phyloP scores from a whole-genome alignment of 2,797 vertebrate genomes.

The Gymnoscopelus microlampas region DNA sequence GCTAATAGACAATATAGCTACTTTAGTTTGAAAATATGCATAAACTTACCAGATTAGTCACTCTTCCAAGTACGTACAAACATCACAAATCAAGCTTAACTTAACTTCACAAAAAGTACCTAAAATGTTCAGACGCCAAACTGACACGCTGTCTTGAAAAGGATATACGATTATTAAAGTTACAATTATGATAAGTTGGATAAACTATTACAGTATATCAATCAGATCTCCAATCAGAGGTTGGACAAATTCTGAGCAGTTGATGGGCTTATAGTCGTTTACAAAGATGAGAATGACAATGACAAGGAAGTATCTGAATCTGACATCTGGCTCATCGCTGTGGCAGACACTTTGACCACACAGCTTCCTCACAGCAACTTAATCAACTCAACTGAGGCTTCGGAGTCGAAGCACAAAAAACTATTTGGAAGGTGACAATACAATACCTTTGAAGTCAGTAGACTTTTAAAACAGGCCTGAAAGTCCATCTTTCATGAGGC shows the following conservation, averaged over 20 bases:
- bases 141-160: neutral
- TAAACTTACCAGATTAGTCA: conserved; percentile 22
- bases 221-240: conserved; percentile 34
- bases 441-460: too few relatives aligned
- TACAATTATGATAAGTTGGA: neutral
- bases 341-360: conserved; percentile 51
- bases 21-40: conserved; percentile 4
- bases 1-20: neutral
- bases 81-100: conserved; percentile 14
- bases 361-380: conserved; percentile 64
- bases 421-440: neutral
- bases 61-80: conserved; percentile 11
- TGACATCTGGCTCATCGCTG: conserved; percentile 41
- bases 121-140: neutral
- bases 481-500: too few relatives aligned
- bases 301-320: conserved; percentile 68
- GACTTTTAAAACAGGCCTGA: too few relatives aligned
- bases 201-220: neutral
- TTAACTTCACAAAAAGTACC: neutral
- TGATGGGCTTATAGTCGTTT: conserved; percentile 13
- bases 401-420: neutral
- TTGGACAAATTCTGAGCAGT: conserved; percentile 18
- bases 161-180: neutral
- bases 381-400: conserved; percentile 4
- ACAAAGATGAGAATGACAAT: conserved; percentile 16